phyloP scores from a whole-genome alignment of 2,113 vertebrate genomes.

The Irena cyanogastra region DNA sequence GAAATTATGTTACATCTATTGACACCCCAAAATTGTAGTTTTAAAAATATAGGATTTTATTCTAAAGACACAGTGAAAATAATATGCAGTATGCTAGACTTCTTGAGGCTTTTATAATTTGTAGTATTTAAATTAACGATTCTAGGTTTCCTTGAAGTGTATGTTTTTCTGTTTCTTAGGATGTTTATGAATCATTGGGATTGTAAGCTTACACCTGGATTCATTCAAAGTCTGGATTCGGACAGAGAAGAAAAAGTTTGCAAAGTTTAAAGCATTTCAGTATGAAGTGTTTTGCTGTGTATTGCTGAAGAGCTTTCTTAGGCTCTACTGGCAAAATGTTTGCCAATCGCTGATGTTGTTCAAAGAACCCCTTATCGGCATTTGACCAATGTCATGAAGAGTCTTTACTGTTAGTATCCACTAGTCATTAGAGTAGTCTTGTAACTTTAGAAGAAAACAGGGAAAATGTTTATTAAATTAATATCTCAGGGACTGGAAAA shows the following conservation, averaged over 20 bases:
- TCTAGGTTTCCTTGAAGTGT: not conserved
- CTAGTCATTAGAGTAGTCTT: not conserved
- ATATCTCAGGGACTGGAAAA: not conserved
- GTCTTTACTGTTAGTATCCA: not conserved
- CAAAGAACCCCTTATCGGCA: not conserved
- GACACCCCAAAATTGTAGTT: not conserved
- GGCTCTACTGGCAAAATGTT: not conserved
- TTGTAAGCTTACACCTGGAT: not conserved
- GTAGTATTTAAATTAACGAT: not conserved
- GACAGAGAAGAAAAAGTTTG: not conserved
- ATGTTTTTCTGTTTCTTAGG: not conserved
- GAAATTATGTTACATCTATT: not conserved
- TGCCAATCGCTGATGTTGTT: not conserved
- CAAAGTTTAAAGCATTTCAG: not conserved
- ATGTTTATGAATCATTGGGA: not conserved
- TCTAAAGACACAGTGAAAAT: not conserved
- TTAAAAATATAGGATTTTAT: not conserved
- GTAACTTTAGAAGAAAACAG: not conserved
- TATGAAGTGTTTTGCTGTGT: not conserved
- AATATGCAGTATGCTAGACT: not conserved
- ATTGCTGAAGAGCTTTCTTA: not conserved
- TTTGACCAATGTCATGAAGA: not conserved
- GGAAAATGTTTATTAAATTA: not conserved
- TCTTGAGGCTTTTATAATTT: not conserved
- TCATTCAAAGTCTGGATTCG: not conserved